phyloP scores from a whole-genome alignment of 2,113 vertebrate species.

The Eolophus roseicapilla region DNA sequence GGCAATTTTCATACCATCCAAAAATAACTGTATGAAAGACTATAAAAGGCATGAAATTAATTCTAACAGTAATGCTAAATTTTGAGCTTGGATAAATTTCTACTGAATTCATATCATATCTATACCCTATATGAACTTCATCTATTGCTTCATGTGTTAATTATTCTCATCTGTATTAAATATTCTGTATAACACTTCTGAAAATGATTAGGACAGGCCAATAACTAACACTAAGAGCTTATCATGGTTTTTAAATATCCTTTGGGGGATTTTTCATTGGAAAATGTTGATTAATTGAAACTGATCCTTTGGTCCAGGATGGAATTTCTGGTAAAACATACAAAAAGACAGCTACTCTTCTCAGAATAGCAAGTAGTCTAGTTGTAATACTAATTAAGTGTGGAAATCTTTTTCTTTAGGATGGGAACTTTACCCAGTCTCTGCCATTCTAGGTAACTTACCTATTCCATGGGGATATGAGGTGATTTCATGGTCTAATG shows the following conservation, averaged over 20 bases:
- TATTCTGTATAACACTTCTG: constrained; percentile 63
- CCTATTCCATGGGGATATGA: background rate
- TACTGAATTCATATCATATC: constrained; percentile 32
- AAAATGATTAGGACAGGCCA: constrained; percentile 57
- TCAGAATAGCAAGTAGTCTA: constrained; percentile 45
- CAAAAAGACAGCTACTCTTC: constrained; percentile 10
- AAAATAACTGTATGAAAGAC: constrained; percentile 19
- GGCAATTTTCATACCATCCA: constrained; percentile 1
- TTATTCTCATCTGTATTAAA: constrained; percentile 66
- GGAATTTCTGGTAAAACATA: constrained; percentile 52
- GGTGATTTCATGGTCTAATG: constrained; percentile 53
- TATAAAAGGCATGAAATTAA: constrained; percentile 53
- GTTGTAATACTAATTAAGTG: constrained; percentile 47
- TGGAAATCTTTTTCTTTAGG: constrained; percentile 47
- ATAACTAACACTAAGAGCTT: constrained; percentile 55
- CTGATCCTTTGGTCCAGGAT: constrained; percentile 10
- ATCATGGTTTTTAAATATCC: constrained; percentile 52
- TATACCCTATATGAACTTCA: constrained; percentile 36
- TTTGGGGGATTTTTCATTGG: constrained; percentile 52
- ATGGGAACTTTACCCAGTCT: constrained; percentile 26
- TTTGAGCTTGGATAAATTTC: constrained; percentile 38
- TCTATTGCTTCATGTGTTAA: constrained; percentile 59
- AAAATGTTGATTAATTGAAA: constrained; percentile 68
- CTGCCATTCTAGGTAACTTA: constrained; percentile 9
- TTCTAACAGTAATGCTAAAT: constrained; percentile 11